Conservation (phyloP, 2,113 vertebrate genomes). For the Hymenochirus boettgeri region DNA sequence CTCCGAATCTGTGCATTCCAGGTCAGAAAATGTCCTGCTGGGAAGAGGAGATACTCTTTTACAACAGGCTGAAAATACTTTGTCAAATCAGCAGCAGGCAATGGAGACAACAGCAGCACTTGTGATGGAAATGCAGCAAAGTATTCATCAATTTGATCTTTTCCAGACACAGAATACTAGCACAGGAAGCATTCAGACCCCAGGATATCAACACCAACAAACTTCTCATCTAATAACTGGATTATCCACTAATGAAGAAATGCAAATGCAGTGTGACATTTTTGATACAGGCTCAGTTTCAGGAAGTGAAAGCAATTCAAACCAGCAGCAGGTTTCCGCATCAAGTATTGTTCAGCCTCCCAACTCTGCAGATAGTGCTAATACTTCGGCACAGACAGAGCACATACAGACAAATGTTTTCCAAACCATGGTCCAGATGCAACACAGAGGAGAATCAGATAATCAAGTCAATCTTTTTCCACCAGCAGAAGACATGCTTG, state of each 20-base stretch:
- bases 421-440: constrained; percentile 76
- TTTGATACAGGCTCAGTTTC: constrained; percentile 72
- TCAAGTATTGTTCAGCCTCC: constrained; percentile 68
- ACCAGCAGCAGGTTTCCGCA: constrained; percentile 71
- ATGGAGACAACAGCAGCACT: constrained; percentile 75
- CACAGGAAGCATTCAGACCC: constrained; percentile 61
- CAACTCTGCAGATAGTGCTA: constrained; percentile 60
- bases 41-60: constrained; percentile 65
- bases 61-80: constrained; percentile 67
- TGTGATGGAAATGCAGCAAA: constrained; percentile 74
- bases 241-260: constrained; percentile 61
- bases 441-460: constrained; percentile 65
- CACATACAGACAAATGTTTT: constrained; percentile 70
- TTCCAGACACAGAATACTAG: constrained; percentile 72
- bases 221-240: constrained; percentile 65
- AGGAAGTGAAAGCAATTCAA: constrained; percentile 60
- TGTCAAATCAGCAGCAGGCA: constrained; percentile 78
- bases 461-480: constrained; percentile 75
- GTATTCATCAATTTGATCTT: constrained; percentile 71
- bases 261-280: constrained; percentile 86
- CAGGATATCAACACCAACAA: constrained; percentile 68
- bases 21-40: constrained; percentile 63
- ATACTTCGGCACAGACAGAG: constrained; percentile 60
- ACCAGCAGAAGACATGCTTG: constrained; percentile 67
- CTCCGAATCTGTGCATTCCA: constrained; percentile 61